Base-by-base conservation (phyloP, 2,113 vertebrate genomes). In the Spizaetus ornatus region DNA sequence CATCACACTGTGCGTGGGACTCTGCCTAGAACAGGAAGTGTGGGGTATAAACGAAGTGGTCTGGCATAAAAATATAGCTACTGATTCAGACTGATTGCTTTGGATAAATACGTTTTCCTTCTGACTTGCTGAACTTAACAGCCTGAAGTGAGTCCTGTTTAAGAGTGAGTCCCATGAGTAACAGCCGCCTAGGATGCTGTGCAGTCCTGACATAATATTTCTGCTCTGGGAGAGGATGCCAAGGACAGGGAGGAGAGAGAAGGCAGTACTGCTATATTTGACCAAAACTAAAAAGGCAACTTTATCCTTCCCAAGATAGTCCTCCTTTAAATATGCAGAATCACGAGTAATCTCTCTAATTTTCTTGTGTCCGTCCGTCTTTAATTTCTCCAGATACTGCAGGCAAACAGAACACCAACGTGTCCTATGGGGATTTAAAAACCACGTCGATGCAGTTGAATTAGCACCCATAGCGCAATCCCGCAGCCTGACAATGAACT, bases 291-390 rank as follows among this genome's bases (percentile, higher is more conserved):
- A 96, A 96, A 97, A 88, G 93, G 88, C 97, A 95, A n/a, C 84
- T 94, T 83, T 31, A 86, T 69, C 81, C 74, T 96, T 95, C 85
- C 97, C 61, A 15, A 96, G 95, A 83, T 94, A 95, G 96, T 95
- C 96, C 96, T 97, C 97, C 96, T 97, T 96, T 97, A 97, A 94
- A 96, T 93, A 36, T 90, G 84, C 97, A 97, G 97, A 96, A 96
- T 95, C 98, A 96, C 96, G 95, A 97, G 96, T 97, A 98, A 98
- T 98, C 96, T 98, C 95, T 98, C 96, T 98, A 95, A 98, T 97
- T 98, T 97, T 98, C 97, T 98, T 98, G 96, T 98, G 98, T 98
- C 98, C 97, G 92, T 97, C 97, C 97, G 93, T 98, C 97, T 98
- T 95, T 98, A 97, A 97, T 98, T 92, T 98, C 98, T 98, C 96